Evolutionary conservation across 2,888 invertebrate species (phyloP).

Genomic region (Anticlea derivata): DNA sequence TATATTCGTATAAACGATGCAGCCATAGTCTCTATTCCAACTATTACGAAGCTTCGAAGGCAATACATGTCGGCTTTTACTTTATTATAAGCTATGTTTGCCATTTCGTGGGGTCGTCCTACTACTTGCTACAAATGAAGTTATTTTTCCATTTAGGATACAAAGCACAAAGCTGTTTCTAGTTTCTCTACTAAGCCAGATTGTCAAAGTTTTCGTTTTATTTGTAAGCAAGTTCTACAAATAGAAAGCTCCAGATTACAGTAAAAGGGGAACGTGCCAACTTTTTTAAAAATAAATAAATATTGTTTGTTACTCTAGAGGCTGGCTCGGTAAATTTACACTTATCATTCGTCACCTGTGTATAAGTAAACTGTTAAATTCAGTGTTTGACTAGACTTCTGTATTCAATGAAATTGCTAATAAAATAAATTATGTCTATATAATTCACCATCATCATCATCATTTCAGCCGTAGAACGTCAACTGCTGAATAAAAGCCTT

Average conservation of each 20-base stretch:
- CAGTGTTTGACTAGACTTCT: conserved; percentile 2
- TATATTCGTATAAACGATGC: conserved; percentile 46
- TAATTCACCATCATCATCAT: too few species aligned
- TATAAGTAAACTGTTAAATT: conserved; percentile 5
- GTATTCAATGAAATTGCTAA: neutral
- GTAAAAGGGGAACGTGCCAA: neutral
- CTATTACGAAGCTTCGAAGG: conserved; percentile 54
- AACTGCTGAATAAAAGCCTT: too few species aligned
- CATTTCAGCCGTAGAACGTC: too few species aligned
- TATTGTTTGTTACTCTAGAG: neutral
- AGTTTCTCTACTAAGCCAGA: conserved; percentile 1
- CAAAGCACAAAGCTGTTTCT: conserved; percentile 4
- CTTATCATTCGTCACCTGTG: neutral
- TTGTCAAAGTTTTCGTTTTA: conserved; percentile 8
- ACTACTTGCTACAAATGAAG: conserved; percentile 18
- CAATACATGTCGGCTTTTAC: conserved; percentile 52
- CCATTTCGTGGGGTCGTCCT: conserved; percentile 38
- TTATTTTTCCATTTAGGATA: conserved; percentile 23
- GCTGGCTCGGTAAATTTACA: neutral
- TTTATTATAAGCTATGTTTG: conserved; percentile 46
- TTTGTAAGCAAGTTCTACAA: neutral
- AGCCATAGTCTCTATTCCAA: conserved; percentile 47
- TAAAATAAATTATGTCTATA: too few species aligned
- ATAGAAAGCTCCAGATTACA: conserved; percentile 8
- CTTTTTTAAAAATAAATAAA: neutral